Percentiles rank a stretch among this genome's conserved stretches.
Evolutionary conservation across 2,113 vertebrate species (phyloP).

Genomic region (Perca fluviatilis): DNA sequence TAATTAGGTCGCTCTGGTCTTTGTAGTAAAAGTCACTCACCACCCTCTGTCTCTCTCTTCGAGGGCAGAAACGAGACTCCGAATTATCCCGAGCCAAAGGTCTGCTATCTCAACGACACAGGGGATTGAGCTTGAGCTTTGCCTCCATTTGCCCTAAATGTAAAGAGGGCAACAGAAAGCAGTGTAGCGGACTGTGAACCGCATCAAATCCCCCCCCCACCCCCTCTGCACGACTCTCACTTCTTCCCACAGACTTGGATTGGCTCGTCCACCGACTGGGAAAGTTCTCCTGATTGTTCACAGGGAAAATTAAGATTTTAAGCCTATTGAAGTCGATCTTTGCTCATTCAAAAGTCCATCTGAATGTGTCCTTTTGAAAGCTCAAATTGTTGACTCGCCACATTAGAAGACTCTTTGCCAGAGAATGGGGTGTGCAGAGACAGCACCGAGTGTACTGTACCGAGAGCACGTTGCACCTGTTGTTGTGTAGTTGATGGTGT

Average conservation of each 20-base stretch:
- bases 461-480: slow-evolving; percentile 68
- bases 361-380: slow-evolving; percentile 81
- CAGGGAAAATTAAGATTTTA: slow-evolving; percentile 86
- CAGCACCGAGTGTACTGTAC: slow-evolving; percentile 65
- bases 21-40: slow-evolving; percentile 15
- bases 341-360: slow-evolving; percentile 81
- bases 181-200: slow-evolving; percentile 87
- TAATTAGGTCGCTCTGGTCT: slow-evolving; percentile 33
- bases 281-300: slow-evolving; percentile 84
- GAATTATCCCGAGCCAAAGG: slow-evolving; percentile 67
- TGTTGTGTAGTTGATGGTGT: slow-evolving; percentile 56
- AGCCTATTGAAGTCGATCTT: slow-evolving; percentile 87
- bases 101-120: slow-evolving; percentile 72
- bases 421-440: slow-evolving; percentile 11
- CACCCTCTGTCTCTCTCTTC: slow-evolving; percentile 27
- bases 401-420: slow-evolving; percentile 56
- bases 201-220: slow-evolving; percentile 86
- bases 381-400: slow-evolving; percentile 69
- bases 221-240: slow-evolving; percentile 64
- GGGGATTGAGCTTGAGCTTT: slow-evolving; percentile 79
- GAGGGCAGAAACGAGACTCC: slow-evolving; percentile 37
- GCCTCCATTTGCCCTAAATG: slow-evolving; percentile 77
- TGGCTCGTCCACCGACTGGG: slow-evolving; percentile 79
- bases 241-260: slow-evolving; percentile 82
- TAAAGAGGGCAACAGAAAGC: slow-evolving; percentile 82